A percentile compares a stretch with the other conserved stretches of the same genome.
Conservation (phyloP, 2,113 vertebrate genomes). For the Dasyprocta punctata region DNA sequence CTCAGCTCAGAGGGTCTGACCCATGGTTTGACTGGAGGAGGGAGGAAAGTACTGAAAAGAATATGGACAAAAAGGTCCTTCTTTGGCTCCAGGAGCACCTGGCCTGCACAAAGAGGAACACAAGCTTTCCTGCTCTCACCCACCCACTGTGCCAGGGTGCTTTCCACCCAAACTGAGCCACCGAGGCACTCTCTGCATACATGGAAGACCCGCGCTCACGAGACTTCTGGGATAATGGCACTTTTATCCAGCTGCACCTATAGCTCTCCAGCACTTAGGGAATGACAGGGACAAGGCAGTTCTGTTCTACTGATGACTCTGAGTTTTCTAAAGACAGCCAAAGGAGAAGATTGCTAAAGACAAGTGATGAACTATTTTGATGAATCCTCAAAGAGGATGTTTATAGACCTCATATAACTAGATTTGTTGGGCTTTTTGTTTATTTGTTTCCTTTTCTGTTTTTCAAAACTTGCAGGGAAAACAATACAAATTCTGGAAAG, state of each 20-base stretch:
- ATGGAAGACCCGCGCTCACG: constrained; percentile 22
- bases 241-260: constrained; percentile 4
- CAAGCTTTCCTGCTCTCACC: background rate
- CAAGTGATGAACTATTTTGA: background rate
- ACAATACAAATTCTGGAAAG: background rate
- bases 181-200: background rate
- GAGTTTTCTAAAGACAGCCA: constrained; percentile 11
- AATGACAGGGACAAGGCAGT: background rate
- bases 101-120: constrained; percentile 53
- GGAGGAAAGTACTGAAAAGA: constrained; percentile 51
- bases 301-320: constrained; percentile 19
- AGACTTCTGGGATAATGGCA: constrained; percentile 54
- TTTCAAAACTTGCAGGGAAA: constrained; percentile 2
- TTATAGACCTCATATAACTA: background rate
- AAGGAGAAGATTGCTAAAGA: constrained; percentile 39
- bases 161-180: background rate
- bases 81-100: constrained; percentile 68
- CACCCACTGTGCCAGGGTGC: background rate
- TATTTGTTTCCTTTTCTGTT: background rate
- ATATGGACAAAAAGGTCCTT: constrained; percentile 63
- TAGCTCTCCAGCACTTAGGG: background rate
- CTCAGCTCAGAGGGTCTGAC: constrained; percentile 60
- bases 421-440: background rate
- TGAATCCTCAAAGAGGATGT: background rate
- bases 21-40: constrained; percentile 5